Conservation (phyloP, 2,113 vertebrate species). For the Prinia subflava region DNA sequence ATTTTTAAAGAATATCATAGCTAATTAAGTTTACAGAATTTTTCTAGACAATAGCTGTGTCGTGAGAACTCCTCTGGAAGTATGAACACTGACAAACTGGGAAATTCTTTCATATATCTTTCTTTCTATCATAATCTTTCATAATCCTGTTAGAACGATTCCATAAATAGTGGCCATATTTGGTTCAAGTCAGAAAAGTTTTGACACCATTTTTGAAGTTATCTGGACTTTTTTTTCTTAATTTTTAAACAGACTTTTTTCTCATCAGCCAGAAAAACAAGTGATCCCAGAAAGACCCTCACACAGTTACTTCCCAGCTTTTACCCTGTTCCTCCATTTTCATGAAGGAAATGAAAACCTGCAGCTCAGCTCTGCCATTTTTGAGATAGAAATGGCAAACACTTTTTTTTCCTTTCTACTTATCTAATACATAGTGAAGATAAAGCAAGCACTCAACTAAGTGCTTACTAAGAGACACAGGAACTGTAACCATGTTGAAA, state of each 20-base stretch:
- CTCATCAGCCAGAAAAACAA: neutral
- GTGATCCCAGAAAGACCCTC: neutral
- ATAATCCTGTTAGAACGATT: neutral
- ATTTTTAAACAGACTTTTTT: neutral
- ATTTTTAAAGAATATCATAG: neutral
- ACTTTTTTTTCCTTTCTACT: neutral
- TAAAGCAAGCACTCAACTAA: neutral
- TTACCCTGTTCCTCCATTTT: neutral
- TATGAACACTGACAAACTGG: neutral
- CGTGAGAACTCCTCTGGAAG: neutral
- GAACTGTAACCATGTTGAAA: neutral
- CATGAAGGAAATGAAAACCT: neutral
- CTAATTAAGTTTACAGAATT: neutral
- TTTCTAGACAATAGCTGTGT: neutral
- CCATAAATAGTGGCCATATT: neutral
- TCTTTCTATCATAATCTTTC: neutral
- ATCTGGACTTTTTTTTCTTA: neutral
- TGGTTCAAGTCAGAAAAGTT: neutral
- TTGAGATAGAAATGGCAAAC: neutral
- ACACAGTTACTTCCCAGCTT: neutral
- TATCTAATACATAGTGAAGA: neutral
- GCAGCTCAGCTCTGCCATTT: neutral
- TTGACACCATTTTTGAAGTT: neutral
- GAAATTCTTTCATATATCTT: neutral
- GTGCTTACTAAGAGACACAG: neutral